Percentiles rank a stretch among this genome's conserved stretches.
Conservation (phyloP, 2,888 invertebrate genomes). For the Andrena praecox region DNA sequence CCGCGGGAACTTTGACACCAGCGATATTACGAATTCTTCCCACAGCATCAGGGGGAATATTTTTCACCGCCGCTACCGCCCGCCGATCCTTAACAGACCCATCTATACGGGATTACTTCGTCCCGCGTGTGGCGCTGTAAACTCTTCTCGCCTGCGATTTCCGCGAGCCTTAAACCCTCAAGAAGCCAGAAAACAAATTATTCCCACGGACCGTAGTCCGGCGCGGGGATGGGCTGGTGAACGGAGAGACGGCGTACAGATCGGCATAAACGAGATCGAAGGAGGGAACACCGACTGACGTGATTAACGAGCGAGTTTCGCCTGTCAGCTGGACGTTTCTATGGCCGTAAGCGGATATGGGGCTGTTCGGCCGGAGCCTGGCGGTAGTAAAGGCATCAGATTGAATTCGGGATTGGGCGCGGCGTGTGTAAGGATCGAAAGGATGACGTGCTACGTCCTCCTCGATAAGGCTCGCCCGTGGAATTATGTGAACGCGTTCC, state of each 20-base stretch:
- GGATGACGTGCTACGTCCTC: slow-evolving; percentile 43
- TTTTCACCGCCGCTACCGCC: neutral
- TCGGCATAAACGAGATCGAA: slow-evolving; percentile 50
- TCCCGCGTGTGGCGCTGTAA: neutral
- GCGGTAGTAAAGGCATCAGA: slow-evolving; percentile 52
- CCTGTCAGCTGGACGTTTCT: slow-evolving; percentile 49
- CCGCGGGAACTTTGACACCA: slow-evolving; percentile 12
- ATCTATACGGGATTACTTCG: neutral
- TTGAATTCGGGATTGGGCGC: slow-evolving; percentile 58
- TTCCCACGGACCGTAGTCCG: neutral
- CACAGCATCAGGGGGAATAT: too few species aligned
- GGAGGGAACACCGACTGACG: slow-evolving; percentile 37
- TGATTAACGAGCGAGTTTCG: slow-evolving; percentile 60
- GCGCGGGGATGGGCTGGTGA: neutral
- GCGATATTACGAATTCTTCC: slow-evolving; percentile 14
- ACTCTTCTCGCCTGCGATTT: neutral
- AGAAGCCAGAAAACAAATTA: slow-evolving; percentile 32
- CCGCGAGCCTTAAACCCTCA: neutral
- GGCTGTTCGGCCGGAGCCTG: slow-evolving; percentile 39
- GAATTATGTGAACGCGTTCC: slow-evolving; percentile 54
- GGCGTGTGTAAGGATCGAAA: slow-evolving; percentile 56
- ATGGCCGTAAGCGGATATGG: slow-evolving; percentile 50
- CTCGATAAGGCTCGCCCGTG: slow-evolving; percentile 43
- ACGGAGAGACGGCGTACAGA: neutral
- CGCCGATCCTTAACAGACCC: neutral